phyloP scores from a whole-genome alignment of 2,797 vertebrate species.

The Cossypha polioptera region DNA sequence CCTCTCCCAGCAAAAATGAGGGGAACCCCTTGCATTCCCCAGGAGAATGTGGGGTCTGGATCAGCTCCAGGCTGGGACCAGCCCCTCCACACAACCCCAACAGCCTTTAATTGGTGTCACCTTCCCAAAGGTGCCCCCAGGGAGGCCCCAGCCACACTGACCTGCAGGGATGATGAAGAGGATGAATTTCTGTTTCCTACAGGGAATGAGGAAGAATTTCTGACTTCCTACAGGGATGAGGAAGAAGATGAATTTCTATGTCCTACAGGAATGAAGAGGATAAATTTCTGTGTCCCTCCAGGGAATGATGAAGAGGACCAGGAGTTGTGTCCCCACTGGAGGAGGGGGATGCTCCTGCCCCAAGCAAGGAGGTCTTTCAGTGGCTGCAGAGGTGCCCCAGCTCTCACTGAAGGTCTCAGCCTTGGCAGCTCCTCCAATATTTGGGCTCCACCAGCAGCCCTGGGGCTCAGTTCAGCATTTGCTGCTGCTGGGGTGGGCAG shows the following conservation, averaged over 20 bases:
- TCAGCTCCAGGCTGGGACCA: background rate
- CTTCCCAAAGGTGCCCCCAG: background rate
- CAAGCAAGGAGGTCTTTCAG: background rate
- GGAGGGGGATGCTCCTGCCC: accelerated
- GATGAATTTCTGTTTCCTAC: no score
- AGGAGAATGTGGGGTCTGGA: background rate
- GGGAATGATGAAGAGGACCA: background rate
- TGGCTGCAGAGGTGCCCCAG: background rate
- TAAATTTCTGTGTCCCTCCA: no score
- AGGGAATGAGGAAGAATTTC: no score
- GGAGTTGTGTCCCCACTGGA: accelerated
- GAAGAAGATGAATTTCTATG: no score
- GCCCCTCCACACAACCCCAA: accelerated
- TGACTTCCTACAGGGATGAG: no score
- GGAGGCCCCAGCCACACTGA: background rate
- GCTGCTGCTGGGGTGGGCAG: background rate
- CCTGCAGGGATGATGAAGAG: no score
- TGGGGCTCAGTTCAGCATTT: background rate
- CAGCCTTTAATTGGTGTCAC: background rate
- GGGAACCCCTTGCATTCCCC: background rate
- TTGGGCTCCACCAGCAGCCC: background rate
- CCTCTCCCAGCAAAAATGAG: no score
- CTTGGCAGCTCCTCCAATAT: background rate
- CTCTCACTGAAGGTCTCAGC: background rate
- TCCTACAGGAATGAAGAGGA: no score